Evolutionary conservation across 2,113 vertebrate genomes (phyloP).

Genomic region (Pogonocichla stellata): DNA sequence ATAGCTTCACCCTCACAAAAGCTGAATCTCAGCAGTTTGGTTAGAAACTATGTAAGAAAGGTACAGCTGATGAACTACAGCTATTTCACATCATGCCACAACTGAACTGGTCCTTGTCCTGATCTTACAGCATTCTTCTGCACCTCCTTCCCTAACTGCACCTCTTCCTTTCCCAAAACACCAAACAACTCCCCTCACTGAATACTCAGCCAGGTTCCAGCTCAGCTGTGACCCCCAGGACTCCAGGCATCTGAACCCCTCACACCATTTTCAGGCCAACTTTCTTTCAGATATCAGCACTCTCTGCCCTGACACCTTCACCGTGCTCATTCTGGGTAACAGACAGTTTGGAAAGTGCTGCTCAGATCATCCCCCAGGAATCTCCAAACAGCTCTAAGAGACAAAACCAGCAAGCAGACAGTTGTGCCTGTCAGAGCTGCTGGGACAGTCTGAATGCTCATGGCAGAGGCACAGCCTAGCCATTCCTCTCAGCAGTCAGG

Average conservation of each 20-base stretch:
- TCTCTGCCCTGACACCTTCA: fast-evolving
- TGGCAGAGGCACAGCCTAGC: neutral
- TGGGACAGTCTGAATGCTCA: neutral
- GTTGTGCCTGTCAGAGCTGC: neutral
- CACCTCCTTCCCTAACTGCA: neutral
- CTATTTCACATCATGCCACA: neutral
- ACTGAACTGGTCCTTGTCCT: neutral
- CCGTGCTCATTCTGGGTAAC: neutral
- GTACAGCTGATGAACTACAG: neutral
- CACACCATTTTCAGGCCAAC: neutral
- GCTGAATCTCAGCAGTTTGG: neutral
- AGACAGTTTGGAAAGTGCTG: neutral
- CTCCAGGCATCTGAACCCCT: neutral
- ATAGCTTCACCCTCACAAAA: neutral
- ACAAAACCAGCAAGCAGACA: neutral
- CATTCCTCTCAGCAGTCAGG: neutral
- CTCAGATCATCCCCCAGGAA: neutral
- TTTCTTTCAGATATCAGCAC: neutral
- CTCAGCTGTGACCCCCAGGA: neutral
- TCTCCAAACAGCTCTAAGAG: neutral
- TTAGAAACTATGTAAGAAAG: neutral
- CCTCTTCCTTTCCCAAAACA: neutral
- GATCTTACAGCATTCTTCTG: neutral
- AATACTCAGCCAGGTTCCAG: neutral
- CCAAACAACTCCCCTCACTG: neutral